Evolutionary conservation across 2,888 invertebrate genomes (phyloP), one percentile per base, ranked within the genome.

Genomic region (Agapetus fuscipes): DNA sequence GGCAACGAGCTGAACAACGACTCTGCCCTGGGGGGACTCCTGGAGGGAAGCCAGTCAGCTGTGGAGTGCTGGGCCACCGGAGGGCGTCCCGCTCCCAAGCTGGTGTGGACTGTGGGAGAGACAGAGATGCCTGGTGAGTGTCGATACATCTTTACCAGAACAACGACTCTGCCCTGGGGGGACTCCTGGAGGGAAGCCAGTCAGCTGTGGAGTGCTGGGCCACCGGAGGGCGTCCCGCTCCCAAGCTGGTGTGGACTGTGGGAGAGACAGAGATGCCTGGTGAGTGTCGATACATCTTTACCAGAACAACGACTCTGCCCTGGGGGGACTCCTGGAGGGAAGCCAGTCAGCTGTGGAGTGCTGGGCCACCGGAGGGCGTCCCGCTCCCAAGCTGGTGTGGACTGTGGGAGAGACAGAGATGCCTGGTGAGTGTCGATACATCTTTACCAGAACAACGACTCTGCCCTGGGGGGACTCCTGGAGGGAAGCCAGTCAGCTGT

Each of bases 311-410:
- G 76, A 75, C 1, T 66, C 76, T 2, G 61, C 69, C 29, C 66
- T 84, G 34, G 84, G 83, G 1, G 82, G 85, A 0, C 70, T 81
- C 50, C 71, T 77, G 51, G 86, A 87, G 60, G 74, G 79, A 29
- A 72, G 74, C 10, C 69, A 72, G 52, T 67, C 85, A 49, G 76
- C 75, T 49, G 62, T 88, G 41, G 74, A 73, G 47, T 88, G 88
- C 55, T 74, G 80, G 44, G 87, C 88, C 33, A 74, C 73, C 28
- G 83, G 83, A 34, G 90, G 90, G 33, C 84, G 88, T 50, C 93
- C 93, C 0, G 80, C 83, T 48, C 90, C 93, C 2, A 75, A 74
- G 50, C 80, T 93, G 41, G 75, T 76, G 47, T 93, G 91, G 91
- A 87, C 76, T 70, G 85, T 87, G 58, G 83, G 81, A 50, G 77